Base-by-base conservation (phyloP, 2,113 vertebrate genomes). In the Xyrauchen texanus region DNA sequence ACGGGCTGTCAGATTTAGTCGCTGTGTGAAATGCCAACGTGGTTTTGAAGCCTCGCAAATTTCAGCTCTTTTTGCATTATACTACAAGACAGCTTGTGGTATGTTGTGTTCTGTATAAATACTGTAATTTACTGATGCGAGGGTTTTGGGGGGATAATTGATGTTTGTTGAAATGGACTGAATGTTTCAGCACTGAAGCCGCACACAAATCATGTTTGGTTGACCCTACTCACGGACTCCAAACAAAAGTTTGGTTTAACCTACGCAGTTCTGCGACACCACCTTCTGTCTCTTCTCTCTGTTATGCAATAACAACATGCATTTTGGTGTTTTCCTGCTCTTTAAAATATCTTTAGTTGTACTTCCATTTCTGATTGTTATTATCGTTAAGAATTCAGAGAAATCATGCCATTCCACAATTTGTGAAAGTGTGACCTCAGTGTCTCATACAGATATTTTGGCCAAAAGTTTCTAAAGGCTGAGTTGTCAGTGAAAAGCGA, bases 1-100 rank as follows among this genome's bases (percentile, higher is more conserved):
- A 76, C 61, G 49, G 51, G 73, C 73, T 90, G 92, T 89, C 90
- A 89, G 7, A 87, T 87, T 90, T 86, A 82, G 80, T 84, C 70
- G 72, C 81, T 62, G 15, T 51, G 64, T 53, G 78, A 85, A 81
- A 87, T 89, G 89, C 88, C 89, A 90, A 67, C 47, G 72, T 12
- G 82, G 49, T 58, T 82, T 74, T 74, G 67, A 79, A 79, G 69
- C 68, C 85, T 74, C 62, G 60, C 55, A 60, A n/a, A 74, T 66
- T 45, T 68, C 5, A 16, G 5, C 49, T 72, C 16, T 16, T 13
- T 2, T 0, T 34, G 13, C 21, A 4, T 12, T 13, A 42, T 12
- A 11, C 44, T 16, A 46, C 3, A n/a, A 55, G 5, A 4, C 12
- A 1, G 21, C 21, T 34, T 61, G n/a, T 0, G 42, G 49, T 67